Base-by-base conservation (phyloP, 1,140 invertebrate genomes). In the Portunus trituberculatus region DNA sequence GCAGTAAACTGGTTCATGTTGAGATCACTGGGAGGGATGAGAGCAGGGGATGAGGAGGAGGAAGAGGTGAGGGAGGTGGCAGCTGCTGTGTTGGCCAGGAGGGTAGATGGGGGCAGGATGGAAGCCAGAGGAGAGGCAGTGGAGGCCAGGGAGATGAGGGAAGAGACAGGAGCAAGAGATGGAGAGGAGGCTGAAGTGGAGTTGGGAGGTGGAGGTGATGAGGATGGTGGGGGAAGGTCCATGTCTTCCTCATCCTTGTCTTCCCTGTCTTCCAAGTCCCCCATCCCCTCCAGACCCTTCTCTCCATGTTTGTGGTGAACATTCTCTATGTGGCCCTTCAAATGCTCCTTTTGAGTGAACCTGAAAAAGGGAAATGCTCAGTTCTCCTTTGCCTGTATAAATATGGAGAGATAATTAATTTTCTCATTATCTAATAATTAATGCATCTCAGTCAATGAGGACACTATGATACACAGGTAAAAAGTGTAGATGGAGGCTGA, bases 341-440 rank as follows among this genome's bases (percentile, higher is more conserved):
- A 91, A 39, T 96, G 96, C 31, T 96, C 96, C 84, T 96, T 96
- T 67, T 96, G 96, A n/a, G 96, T 96, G 45, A 96, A 96, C 82
- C 96, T 96, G 94, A 28, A 28, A 46, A 46, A 14, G 12, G 45
- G 59, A 82, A 82, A 46, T 25, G 25, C 87, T 16, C 31, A 92
- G 84, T 87, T 16, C 0, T 87, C 31, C 84, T 16, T 20, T 39
- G 12, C 84, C 29, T 87, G 20, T n/a, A 28, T 84, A 82, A 25
- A 82, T 82, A 82, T 82, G 76, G 8, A 82, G 28, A 8, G 28
- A 82, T 1, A 82, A 39, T 39, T 39, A 6, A 39, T 39, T 39
- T 39, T 39, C n/a, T 39, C 82, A 83, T 31, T 83, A 10, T 7
- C 0, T 83, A 83, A 83, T 83, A 7, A 83, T 14, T 83, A 83